Percentiles rank a stretch among this genome's conserved stretches.
These are phyloP conservation scores for Sphinx pinastri DNA, from an alignment of 2,888 invertebrate genomes.

Conservation along the genomic window DNA sequence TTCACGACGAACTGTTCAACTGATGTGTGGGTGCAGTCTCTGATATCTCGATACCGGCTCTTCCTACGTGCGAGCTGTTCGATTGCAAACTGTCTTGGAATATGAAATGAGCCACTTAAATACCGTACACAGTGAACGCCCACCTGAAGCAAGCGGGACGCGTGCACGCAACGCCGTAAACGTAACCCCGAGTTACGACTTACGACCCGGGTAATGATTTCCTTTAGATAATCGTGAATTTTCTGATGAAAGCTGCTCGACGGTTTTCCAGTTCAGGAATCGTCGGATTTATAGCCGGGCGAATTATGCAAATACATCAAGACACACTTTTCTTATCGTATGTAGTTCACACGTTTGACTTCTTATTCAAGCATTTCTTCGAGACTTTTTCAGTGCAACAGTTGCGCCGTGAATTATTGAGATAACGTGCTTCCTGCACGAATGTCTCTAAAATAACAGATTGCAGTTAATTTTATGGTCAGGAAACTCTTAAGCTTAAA, in stretches of 20 bases:
- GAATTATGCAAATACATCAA: conserved; percentile 70
- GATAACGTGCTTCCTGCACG: conserved; percentile 61
- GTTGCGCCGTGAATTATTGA: conserved; percentile 57
- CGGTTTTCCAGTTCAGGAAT: conserved; percentile 76
- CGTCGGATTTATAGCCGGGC: conserved; percentile 71
- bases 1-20: conserved; percentile 50
- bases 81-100: conserved; percentile 82
- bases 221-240: conserved; percentile 82
- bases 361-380: conserved; percentile 52
- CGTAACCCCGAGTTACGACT: conserved; percentile 73
- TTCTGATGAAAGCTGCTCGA: conserved; percentile 79
- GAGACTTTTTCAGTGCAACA: conserved; percentile 51
- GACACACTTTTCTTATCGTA: conserved; percentile 64
- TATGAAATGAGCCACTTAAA: conserved; percentile 84
- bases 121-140: conserved; percentile 80
- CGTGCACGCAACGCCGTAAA: conserved; percentile 81
- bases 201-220: conserved; percentile 81
- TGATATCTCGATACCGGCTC: conserved; percentile 66
- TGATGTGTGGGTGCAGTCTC: conserved; percentile 50
- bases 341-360: conserved; percentile 53
- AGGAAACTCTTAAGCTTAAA: conserved; percentile 63
- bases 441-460: conserved; percentile 60
- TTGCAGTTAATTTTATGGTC: conserved; percentile 68
- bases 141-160: conserved; percentile 81
- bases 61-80: conserved; percentile 74